Percentiles rank a stretch among this genome's conserved stretches.
These are phyloP conservation scores for Julus scandinavius DNA, from an alignment of 2,888 invertebrate genomes.

Conservation along the genomic window DNA sequence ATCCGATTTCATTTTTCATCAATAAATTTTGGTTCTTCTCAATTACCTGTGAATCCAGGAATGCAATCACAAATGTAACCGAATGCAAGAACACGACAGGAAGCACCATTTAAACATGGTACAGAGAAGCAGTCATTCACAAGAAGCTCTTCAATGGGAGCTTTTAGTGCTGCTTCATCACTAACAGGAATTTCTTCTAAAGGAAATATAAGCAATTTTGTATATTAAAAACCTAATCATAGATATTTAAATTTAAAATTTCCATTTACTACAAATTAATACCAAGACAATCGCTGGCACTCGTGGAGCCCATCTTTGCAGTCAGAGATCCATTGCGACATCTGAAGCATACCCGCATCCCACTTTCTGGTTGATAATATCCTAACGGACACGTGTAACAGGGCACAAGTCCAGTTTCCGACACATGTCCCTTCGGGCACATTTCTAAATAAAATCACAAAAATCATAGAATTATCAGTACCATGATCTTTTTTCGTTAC, in stretches of 20 bases:
- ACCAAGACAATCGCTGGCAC: constrained; percentile 57
- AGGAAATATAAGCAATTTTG: neutral
- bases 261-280: constrained; percentile 47
- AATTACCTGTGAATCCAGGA: constrained; percentile 65
- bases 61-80: constrained; percentile 69
- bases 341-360: constrained; percentile 60
- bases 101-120: constrained; percentile 68
- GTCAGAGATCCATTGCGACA: constrained; percentile 54
- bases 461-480: neutral
- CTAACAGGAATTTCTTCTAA: constrained; percentile 23
- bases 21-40: neutral
- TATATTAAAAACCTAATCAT: neutral
- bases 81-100: constrained; percentile 64
- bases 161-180: neutral
- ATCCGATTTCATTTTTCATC: neutral
- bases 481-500: neutral
- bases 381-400: constrained; percentile 67
- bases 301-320: constrained; percentile 53
- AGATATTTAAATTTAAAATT: neutral
- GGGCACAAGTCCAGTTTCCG: constrained; percentile 66
- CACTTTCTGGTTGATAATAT: constrained; percentile 65
- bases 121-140: constrained; percentile 69
- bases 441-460: constrained; percentile 62
- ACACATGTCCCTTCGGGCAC: constrained; percentile 67
- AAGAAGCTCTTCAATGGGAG: constrained; percentile 59